Percentiles rank a stretch among this genome's conserved stretches.
These are phyloP conservation scores for Polyodon spathula DNA, from an alignment of 2,113 vertebrate genomes.

Conservation along the genomic window DNA sequence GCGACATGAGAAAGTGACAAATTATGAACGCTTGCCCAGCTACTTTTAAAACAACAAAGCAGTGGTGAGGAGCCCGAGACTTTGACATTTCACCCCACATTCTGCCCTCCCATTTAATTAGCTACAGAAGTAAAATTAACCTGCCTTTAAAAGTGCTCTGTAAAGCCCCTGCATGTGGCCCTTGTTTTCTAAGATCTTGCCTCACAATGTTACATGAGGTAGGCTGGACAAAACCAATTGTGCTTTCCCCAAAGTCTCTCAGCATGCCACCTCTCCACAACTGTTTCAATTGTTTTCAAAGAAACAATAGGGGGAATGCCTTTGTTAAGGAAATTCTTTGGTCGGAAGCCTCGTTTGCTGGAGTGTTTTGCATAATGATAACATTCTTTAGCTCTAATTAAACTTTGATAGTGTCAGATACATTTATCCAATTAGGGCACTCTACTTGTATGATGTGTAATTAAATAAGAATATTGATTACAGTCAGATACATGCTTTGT, in stretches of 20 bases:
- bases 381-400: constrained; percentile 72
- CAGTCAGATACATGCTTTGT: constrained; percentile 55
- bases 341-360: constrained; percentile 51
- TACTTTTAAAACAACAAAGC: constrained; percentile 67
- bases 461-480: constrained; percentile 69
- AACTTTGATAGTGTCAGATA: constrained; percentile 66
- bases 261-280: constrained; percentile 42
- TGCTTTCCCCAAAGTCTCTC: constrained; percentile 41
- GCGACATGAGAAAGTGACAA: constrained; percentile 46
- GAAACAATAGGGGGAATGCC: constrained; percentile 51
- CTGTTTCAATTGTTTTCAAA: constrained; percentile 60
- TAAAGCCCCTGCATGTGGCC: constrained; percentile 46
- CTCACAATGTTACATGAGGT: constrained; percentile 49
- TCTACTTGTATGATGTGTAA: constrained; percentile 64
- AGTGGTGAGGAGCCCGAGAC: constrained; percentile 45
- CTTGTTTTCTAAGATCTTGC: constrained; percentile 58
- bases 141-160: constrained; percentile 48
- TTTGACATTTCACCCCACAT: constrained; percentile 61
- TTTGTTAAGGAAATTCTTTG: constrained; percentile 59
- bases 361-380: constrained; percentile 63
- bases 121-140: constrained; percentile 70
- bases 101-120: constrained; percentile 67
- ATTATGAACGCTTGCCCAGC: constrained; percentile 63
- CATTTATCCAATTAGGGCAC: constrained; percentile 63
- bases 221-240: constrained; percentile 47